Evolutionary conservation across 2,888 invertebrate species (phyloP), one percentile per base, ranked within the genome.

Genomic region (Metallyticus violacea): DNA sequence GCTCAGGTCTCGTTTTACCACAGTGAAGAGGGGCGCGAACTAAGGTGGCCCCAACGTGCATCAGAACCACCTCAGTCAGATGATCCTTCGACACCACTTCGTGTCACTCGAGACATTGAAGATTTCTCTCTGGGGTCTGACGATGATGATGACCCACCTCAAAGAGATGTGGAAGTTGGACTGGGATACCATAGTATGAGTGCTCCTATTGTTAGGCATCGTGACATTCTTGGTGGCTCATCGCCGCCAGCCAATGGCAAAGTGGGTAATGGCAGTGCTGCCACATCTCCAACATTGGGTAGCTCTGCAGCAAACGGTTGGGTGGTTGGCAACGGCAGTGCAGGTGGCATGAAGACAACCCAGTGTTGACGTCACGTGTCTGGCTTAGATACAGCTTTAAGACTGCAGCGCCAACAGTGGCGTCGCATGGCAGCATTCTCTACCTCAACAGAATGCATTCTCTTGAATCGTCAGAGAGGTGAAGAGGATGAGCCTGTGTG

Each of bases 1-100:
- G 90, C 91, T 85, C 91, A 93, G 89, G 93, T 94, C 85, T 95
- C 95, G 80, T 96, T 95, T 90, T 96, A 94, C 90, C 94, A 94
- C 89, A 93, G 93, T 89, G 90, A 92, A 1, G 94, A 93, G 40
- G 94, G 94, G 6, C 91, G 92, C 81, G 94, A 94, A 76, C 84
- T 90, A n/a, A 88, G 90, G 26, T 85, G 85, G 6, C 88, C 87
- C 25, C 79, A 81, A 6, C 79, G 82, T 29, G 86, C 87, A 77
- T 62, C 85, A 22, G 88, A 77, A 30, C 62, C 40, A 22, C 80
- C 81, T 22, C 87, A 77, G 26, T 88, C 79, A 15, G 89, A 89
- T 7, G 90, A 90, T 87, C 89, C 90, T 7, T 89, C 90, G 62
- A 90, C 90, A 6, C 89, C 89, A 22, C 87, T 90, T 29, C 88